Evolutionary conservation across 2,797 vertebrate species (phyloP), one percentile per base, ranked within the genome.

Genomic region (Rhynchotus rufescens): DNA sequence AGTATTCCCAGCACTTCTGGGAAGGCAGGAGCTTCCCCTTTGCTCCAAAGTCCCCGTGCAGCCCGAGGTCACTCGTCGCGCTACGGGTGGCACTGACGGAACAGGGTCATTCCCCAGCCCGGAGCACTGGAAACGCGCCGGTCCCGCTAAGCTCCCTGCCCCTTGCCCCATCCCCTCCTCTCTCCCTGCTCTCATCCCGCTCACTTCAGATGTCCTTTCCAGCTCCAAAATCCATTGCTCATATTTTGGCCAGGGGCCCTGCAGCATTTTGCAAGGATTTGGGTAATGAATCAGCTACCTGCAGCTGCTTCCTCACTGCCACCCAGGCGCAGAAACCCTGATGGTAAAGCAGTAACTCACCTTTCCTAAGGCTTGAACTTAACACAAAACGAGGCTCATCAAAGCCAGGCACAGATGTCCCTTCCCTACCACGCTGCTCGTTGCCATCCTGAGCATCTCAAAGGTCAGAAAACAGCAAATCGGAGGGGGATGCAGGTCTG

Each of bases 241-340:
- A 73, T 77, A 82, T 90, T 86, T 86, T 96, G 96, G 96, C 92
- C 79, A 61, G 77, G 77, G 81, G 85, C 96, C 95, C 86, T 42
- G 68, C 69, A 49, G 86, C 65, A 79, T 83, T 56, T 83, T 72
- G 60, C 91, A 90, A 90, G 91, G 88, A 93, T 96, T 94, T 96
- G 95, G 96, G 91, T 94, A 94, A 65, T 62, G 90, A 95, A 90
- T 97, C 96, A 95, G 96, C 97, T 97, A 96, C 96, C 94, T 96
- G 96, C 97, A 97, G 97, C 96, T 97, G 96, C 94, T 96, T 91
- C 80, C 8, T 73, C 78, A 87, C 89, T 97, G 96, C 96, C 97
- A 97, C 96, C 97, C 96, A 96, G 93, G 75, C 92, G 82, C 96
- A 96, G 92, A 95, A 95, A 97, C 96, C 92, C 54, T 92, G 54